Evolutionary conservation across 2,888 invertebrate species (phyloP).

Genomic region (Strigamia maritima): DNA sequence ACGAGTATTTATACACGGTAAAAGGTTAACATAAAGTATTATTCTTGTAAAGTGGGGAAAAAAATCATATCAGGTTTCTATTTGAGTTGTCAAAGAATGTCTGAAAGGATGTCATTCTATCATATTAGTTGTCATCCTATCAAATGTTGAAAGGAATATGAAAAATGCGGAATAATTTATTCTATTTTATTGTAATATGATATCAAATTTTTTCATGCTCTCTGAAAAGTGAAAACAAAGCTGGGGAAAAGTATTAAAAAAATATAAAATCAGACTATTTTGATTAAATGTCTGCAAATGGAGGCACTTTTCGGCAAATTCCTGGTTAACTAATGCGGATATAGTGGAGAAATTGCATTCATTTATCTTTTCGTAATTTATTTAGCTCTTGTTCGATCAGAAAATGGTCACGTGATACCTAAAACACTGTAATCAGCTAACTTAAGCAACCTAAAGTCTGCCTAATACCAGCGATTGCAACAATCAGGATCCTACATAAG

Average conservation of each 20-base stretch:
- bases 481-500: constrained; percentile 5
- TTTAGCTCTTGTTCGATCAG: neutral
- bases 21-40: neutral
- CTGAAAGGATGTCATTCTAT: neutral
- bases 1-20: neutral
- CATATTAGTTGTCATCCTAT: neutral
- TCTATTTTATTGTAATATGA: neutral
- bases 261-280: no score
- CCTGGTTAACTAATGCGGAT: no score
- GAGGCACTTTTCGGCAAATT: no score
- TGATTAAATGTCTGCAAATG: no score
- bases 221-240: no score
- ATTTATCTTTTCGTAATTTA: neutral
- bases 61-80: neutral
- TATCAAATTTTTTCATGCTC: neutral
- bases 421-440: neutral
- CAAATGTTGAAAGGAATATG: neutral
- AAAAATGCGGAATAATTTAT: neutral
- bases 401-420: neutral
- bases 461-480: neutral
- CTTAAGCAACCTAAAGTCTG: neutral
- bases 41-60: neutral
- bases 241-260: no score
- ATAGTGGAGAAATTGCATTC: no score
- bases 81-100: neutral